Conservation (phyloP, 1,140 invertebrate genomes). For the Lordiphosa stackelbergi region DNA sequence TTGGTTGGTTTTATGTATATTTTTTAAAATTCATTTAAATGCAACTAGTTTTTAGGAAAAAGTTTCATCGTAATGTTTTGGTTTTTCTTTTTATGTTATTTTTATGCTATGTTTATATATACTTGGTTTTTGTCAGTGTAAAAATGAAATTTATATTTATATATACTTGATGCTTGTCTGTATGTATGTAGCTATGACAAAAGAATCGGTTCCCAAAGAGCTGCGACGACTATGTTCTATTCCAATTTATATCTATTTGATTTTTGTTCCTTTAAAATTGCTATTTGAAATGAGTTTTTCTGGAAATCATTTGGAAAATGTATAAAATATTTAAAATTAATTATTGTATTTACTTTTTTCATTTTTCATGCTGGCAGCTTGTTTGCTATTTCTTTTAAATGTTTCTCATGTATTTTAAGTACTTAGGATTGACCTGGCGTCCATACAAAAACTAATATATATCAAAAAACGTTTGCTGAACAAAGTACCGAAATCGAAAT, state of each 20-base stretch:
- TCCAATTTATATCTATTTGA: slow-evolving; percentile 51
- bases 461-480: slow-evolving; percentile 26
- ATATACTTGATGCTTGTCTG: slow-evolving; percentile 22
- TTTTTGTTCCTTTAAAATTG: slow-evolving; percentile 55
- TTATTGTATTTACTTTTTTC: slow-evolving; percentile 72
- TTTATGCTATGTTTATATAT: slow-evolving; percentile 59
- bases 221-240: slow-evolving; percentile 26
- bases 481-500: slow-evolving; percentile 16
- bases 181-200: slow-evolving; percentile 35
- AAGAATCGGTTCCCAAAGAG: slow-evolving; percentile 55
- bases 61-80: slow-evolving; percentile 63
- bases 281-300: slow-evolving; percentile 50
- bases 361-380: slow-evolving; percentile 69
- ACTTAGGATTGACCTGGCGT: slow-evolving; percentile 50
- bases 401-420: slow-evolving; percentile 25
- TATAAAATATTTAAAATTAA: slow-evolving; percentile 73
- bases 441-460: slow-evolving; percentile 37
- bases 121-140: slow-evolving; percentile 54
- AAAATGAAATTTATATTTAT: slow-evolving; percentile 59
- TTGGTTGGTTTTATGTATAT: slow-evolving; percentile 64
- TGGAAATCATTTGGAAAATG: slow-evolving; percentile 51
- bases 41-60: slow-evolving; percentile 73
- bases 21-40: slow-evolving; percentile 74
- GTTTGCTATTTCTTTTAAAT: slow-evolving; percentile 37
- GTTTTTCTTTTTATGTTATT: slow-evolving; percentile 56